Percentiles rank a stretch among this genome's conserved stretches.
Conservation (phyloP, 2,888 invertebrate species). For the Oligia latruncula region DNA sequence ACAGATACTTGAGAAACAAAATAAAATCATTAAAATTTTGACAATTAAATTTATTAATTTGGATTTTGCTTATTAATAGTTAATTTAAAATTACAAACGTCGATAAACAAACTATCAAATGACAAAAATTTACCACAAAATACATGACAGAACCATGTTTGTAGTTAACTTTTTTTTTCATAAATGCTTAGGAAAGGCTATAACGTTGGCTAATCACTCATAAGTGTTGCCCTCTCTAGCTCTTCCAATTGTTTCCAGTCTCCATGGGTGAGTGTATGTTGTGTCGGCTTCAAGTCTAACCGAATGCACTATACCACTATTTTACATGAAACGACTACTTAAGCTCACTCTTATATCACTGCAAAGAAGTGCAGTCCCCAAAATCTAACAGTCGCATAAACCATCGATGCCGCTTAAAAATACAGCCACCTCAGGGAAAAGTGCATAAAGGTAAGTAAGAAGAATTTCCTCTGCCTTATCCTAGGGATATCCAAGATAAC, state of each 20-base stretch:
- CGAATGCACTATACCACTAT: not conserved
- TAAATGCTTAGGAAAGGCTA: too few relatives aligned
- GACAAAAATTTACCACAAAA: too few relatives aligned
- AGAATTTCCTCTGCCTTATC: conserved; percentile 35
- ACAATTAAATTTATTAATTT: not conserved
- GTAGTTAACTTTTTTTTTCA: too few relatives aligned
- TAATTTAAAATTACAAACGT: not conserved
- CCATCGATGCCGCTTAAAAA: conserved; percentile 24
- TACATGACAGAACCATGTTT: not conserved
- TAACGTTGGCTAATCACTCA: too few relatives aligned
- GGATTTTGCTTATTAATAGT: not conserved
- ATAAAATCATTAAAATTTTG: not conserved
- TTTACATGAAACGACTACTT: not conserved
- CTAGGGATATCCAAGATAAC: conserved; percentile 51
- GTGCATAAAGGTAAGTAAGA: conserved; percentile 21
- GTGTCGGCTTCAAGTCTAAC: not conserved
- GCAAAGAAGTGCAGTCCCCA: conserved; percentile 4
- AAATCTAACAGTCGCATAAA: conserved; percentile 13
- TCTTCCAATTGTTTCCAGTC: not conserved
- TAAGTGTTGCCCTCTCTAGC: not conserved
- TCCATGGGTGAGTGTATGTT: not conserved
- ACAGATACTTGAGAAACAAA: not conserved
- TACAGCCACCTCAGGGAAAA: conserved; percentile 12
- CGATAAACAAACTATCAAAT: not conserved
- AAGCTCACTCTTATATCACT: not conserved